Base-by-base conservation (phyloP, 1,140 invertebrate species). In the Drosophila lini region DNA sequence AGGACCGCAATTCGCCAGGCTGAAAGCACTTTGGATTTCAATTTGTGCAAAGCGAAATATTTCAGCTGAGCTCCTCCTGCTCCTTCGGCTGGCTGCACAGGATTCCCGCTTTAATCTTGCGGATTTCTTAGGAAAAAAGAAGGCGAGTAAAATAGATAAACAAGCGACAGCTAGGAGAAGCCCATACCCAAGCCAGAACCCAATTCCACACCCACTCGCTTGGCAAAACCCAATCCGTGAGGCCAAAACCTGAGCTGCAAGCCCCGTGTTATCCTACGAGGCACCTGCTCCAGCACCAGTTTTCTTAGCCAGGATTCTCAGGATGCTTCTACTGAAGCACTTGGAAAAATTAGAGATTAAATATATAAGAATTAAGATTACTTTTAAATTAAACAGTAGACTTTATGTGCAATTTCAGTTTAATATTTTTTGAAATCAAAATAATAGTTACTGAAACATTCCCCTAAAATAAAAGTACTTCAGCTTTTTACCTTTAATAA, bases 1-100 rank as follows among this genome's bases (percentile, higher is more conserved):
- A 41, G 41, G 58, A 59, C 59, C 58, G 76, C 74, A 77, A 76
- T 76, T 69, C 64, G 74, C 67, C 59, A 78, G 83, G 56, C 74
- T 61, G 80, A 67, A 89, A 89, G 84, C 85, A 89, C 84, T 89
- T 89, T 89, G 84, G 84, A 89, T 89, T 89, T 89, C 84, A 89
- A 89, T 89, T 89, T 89, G 85, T 84, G 65, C 69, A 81, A 78
- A 89, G 50, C 80, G 84, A 89, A 89, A 89, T 89, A 89, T 89
- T 89, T 89, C 85, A 89, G 85, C 84, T 89, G 84, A 73, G 84
- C 84, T 89, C 78, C 68, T 78, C 47, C 28, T 9, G 16, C 56
- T 50, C 53, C 34, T 40, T 28, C 15, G 13, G 11, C 22, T 45
- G 56, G 50, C 63, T 59, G 63, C 61, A 77, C 70, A 45, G 70